These are phyloP conservation scores for Poeciliopsis prolifica DNA, from an alignment of 2,113 vertebrate species.

Conservation along the genomic window DNA sequence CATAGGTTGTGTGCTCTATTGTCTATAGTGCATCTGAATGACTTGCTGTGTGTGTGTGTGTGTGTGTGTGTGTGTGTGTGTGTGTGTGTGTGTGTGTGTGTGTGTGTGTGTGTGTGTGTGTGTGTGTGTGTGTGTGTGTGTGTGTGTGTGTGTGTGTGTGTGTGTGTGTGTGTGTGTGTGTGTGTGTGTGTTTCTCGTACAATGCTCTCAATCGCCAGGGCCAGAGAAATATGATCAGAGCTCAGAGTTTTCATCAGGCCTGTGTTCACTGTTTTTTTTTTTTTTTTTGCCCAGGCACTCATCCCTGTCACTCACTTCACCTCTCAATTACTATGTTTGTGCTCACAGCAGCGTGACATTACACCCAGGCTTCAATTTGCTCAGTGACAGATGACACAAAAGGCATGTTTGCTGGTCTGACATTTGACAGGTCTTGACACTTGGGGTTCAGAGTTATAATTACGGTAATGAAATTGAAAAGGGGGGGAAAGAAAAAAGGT, in stretches of 20 bases:
- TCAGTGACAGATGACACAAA: constrained; percentile 70
- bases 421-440: constrained; percentile 63
- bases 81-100: constrained; percentile 49
- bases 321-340: constrained; percentile 83
- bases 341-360: constrained; percentile 77
- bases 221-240: constrained; percentile 53
- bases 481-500: constrained; percentile 5
- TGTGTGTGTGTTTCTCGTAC: constrained; percentile 62
- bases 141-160: constrained; percentile 43
- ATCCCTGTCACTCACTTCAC: constrained; percentile 78
- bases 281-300: constrained; percentile 68
- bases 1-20: constrained; percentile 67
- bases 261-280: constrained; percentile 56
- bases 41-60: constrained; percentile 41
- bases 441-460: constrained; percentile 56
- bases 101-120: constrained; percentile 30
- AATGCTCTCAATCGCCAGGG: constrained; percentile 68
- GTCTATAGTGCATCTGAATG: constrained; percentile 58
- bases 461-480: constrained; percentile 65
- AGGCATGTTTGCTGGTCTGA: constrained; percentile 67
- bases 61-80: neutral
- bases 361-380: constrained; percentile 79
- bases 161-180: constrained; percentile 12
- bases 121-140: constrained; percentile 43
- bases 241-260: constrained; percentile 69